Evolutionary conservation across 2,888 invertebrate species (phyloP), one percentile per base, ranked within the genome.

Genomic region (Schrankia costaestrigalis): DNA sequence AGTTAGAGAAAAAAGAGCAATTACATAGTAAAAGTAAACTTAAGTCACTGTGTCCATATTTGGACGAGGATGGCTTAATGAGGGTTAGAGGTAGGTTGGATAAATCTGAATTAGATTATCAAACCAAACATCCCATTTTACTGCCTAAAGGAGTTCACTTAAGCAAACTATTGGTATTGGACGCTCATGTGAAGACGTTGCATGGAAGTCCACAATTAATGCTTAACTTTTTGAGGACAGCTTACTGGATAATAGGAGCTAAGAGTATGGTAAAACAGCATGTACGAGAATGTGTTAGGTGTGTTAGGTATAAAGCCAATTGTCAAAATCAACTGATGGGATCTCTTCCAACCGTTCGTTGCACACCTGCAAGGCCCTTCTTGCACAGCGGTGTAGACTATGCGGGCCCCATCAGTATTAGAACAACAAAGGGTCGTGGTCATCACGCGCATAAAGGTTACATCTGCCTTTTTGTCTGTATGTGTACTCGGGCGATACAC

Each of bases 341-440:
- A 3, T 11, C 9, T 7, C 21, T 32, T 2, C 32, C 32, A 4
- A 5, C 19, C 8, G 25, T 21, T n/a, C 12, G 31, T 2, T 3
- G 15, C 9, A 32, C 13, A 3, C 19, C 19, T 3, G 3, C 21
- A 12, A 7, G 9, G 3, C 6, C 6, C 4, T 26, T 23, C 12
- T 8, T 11, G 11, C 14, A 13, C 4, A 26, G 26, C 8, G 33
- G 22, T 2, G 22, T 26, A 8, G 26, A 27, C 4, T 27, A 15
- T 8, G 27, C 32, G 1, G 32, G 22, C 2, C 32, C 32, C 7
- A 32, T 32, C 2, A 19, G 12, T 9, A 19, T 32, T 19, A 25
- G 31, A n/a, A 26, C 32, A 13, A 21, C 26, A 8, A 32, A 32
- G 14, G 32, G 32, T 9, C 26, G 32, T 3, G 15, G 22, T 3